These are phyloP conservation scores for Melierax canorus DNA, from an alignment of 2,113 vertebrate species.

Conservation along the genomic window DNA sequence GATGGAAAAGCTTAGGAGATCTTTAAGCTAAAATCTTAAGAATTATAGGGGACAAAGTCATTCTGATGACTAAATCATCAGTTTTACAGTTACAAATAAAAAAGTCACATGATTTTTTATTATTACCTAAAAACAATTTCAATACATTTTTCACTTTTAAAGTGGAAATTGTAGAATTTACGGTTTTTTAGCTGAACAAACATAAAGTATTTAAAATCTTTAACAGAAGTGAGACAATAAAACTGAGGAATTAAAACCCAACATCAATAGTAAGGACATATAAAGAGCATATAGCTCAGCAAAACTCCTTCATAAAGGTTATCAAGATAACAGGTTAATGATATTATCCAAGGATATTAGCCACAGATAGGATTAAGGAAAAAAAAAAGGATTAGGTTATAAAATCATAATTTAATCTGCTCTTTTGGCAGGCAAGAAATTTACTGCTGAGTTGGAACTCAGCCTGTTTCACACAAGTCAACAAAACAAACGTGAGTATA, in stretches of 20 bases:
- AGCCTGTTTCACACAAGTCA: background rate
- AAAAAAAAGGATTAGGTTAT: background rate
- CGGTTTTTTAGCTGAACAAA: background rate
- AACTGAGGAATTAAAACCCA: background rate
- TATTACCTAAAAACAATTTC: background rate
- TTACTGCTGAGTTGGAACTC: background rate
- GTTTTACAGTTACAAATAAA: background rate
- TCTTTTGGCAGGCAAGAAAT: background rate
- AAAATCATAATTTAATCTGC: background rate
- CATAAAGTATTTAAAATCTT: background rate
- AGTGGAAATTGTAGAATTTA: background rate
- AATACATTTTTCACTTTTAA: background rate
- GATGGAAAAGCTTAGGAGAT: background rate
- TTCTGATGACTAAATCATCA: background rate
- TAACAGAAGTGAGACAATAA: background rate
- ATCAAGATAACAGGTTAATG: background rate
- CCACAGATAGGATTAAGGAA: background rate
- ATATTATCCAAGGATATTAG: background rate
- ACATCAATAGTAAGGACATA: background rate
- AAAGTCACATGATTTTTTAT: background rate
- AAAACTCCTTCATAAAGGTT: background rate
- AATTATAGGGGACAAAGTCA: background rate
- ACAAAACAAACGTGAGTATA: background rate
- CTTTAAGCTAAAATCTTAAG: background rate
- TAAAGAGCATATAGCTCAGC: background rate